Base-by-base conservation (phyloP, 1,140 invertebrate species). In the Pomacea maculata region DNA sequence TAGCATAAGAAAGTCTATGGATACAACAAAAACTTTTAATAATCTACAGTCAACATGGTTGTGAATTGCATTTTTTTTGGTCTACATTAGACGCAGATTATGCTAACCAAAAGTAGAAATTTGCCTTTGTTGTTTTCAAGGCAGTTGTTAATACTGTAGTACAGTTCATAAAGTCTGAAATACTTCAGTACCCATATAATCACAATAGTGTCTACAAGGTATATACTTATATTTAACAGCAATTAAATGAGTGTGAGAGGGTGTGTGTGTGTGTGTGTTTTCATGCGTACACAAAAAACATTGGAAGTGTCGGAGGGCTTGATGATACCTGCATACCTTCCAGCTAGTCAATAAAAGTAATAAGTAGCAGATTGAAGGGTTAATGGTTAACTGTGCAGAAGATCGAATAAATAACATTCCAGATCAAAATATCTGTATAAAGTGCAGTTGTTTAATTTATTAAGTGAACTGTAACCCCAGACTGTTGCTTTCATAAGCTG, bases 201-300 rank as follows among this genome's bases (percentile, higher is more conserved):
- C 68, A 71, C n/a, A 34, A 25, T 14, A 71, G 68, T 71, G 68
- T 25, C 2, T 25, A 14, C 45, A 34, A 12, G 2, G 0, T 14
- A 9, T 12, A 19, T 14, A 19, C 14, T 25, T 14, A 25, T 15
- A 14, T 7, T 7, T 71, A 34, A 29, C n/a, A 29, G 68, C 45
- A 34, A 29, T n/a, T 71, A 12, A 9, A 34, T 71, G 68, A 29
- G 68, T 9, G 68, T 7, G 68, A 8, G 68, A 9, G 68, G 6
- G 68, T 71, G n/a, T 71, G 68, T 71, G 68, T 71, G 68, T 71
- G 68, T 25, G 68, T 71, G 68, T 14, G 68, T 7, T 21, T 70
- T 7, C n/a, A 5, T 71, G 68, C n/a, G 7, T 71, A 12, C 45
- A 34, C n/a, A 34, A 8, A 34, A 29, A 34, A 29, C 7, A 14